Evolutionary conservation across 2,888 invertebrate genomes (phyloP), one percentile per base, ranked within the genome.

Genomic region (Craniophora ligustri): DNA sequence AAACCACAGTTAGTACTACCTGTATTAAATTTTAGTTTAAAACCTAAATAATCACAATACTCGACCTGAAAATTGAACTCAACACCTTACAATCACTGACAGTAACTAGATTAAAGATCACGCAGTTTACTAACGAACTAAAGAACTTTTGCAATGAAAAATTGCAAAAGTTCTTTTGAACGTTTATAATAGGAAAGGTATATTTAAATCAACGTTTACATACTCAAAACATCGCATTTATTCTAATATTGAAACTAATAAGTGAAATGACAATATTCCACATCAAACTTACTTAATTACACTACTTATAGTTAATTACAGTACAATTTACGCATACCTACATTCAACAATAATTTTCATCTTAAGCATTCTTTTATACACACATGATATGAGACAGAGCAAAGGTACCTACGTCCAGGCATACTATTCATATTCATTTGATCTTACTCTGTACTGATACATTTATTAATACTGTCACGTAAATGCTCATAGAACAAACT

Each of bases 391-490:
- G 79, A 75, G 73, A 82, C 83, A 82, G 82, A 79, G 83, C 82
- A 65, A 36, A 62, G 59, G 67, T 58, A 58, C n/a, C n/a, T n/a
- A 26, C 56, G 56, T 69, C 50, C 74, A 76, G 72, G 77, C 76
- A 75, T 81, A 81, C 67, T 61, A 69, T 58, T 36, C 61, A 32
- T 54, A 62, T 56, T 61, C 58, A 42, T 67, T 72, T 44, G 68
- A 75, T 72, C 74, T 75, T 81, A 80, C 78, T 82, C 80, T 81
- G 78, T 82, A 84, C 83, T 81, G 77, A 83, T 81, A 83, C 81
- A 82, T 82, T 84, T 87, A 86, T 81, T 91, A 92, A 92, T 92
- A 92, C 91, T 92, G 92, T 90, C 91, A 92, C 88, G 88, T 90
- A 89, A 91, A 90, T 88, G 88, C 87, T 89, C 88, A 82, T 67